Evolutionary conservation across 2,113 vertebrate genomes (phyloP), one percentile per base, ranked within the genome.

Genomic region (Centropus bengalensis): DNA sequence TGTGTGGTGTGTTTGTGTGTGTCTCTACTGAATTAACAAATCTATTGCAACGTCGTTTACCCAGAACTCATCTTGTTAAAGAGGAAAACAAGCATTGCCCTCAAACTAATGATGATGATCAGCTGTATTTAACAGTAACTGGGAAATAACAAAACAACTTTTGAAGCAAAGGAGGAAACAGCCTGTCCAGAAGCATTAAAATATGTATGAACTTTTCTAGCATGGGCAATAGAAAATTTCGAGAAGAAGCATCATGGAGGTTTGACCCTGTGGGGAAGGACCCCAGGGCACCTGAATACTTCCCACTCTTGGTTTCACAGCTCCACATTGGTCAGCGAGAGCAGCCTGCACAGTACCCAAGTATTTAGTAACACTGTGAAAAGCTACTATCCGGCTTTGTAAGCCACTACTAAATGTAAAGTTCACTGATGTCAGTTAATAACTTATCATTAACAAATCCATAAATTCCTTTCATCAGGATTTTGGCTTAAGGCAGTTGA

Each of bases 31-130:
- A 64, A 32, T 16, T 51, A 73, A 56, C 1, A 78, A 47, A 85
- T 51, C 7, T 3, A 0, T 49, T 20, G 5, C 1, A 1, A 38
- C 1, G 6, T 3, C 5, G n/a, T n/a, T 56, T 38, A 12, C 16
- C 33, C 82, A 60, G 76, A 71, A 4, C 3, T 36, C 8, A 14
- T 33, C 8, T 49, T 51, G 5, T 64, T 78, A 36, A 68, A 69
- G 12, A 36, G 4, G 16, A 64, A 51, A 24, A 36, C 18, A 59
- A 68, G 0, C 16, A 64, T 36, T 38, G 59, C 9, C 10, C 12
- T 44, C 33, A 45, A 81, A 68, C 32, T 14, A 59, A 45, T 67
- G 10, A 16, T n/a, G n/a, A 14, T 58, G 14, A 56, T 44, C 30
- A 81, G 10, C 10, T 64, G 21, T 38, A 55, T 55, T 74, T 26